Conservation (phyloP, 2,113 vertebrate species). For the Cebidichthys violaceus region DNA sequence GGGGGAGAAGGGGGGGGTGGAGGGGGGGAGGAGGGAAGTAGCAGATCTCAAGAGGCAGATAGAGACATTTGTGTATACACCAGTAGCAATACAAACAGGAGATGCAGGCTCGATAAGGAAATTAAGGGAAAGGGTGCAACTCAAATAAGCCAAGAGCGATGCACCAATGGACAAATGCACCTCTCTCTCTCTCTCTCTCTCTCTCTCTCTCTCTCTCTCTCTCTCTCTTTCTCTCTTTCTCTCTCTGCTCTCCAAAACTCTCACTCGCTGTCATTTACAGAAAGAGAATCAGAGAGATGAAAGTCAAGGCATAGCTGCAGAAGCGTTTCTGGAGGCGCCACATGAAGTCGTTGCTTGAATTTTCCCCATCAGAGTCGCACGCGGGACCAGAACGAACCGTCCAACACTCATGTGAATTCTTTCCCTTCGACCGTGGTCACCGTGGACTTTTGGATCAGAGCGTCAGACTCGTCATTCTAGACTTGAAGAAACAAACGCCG, state of each 20-base stretch:
- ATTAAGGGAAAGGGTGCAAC: slow-evolving; percentile 86
- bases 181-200: slow-evolving; percentile 3
- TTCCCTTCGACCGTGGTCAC: slow-evolving; percentile 26
- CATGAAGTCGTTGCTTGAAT: slow-evolving; percentile 41
- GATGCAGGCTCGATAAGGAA: slow-evolving; percentile 82
- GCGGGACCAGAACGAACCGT: slow-evolving; percentile 16
- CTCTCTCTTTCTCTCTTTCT: not conserved
- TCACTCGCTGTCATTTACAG: slow-evolving; percentile 13
- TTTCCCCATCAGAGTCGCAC: slow-evolving; percentile 44
- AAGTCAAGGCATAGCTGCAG: slow-evolving; percentile 22
- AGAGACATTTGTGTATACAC: slow-evolving; percentile 70
- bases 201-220: not conserved
- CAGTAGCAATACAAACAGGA: slow-evolving; percentile 81
- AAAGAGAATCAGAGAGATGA: slow-evolving; percentile 19
- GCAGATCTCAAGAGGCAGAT: slow-evolving; percentile 66
- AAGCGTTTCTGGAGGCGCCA: slow-evolving; percentile 12
- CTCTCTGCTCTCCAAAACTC: not conserved
- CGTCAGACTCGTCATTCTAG: slow-evolving; percentile 15
- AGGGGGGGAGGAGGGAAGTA: slow-evolving; percentile 39
- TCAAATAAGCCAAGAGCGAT: slow-evolving; percentile 75
- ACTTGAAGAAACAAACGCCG: slow-evolving; percentile 26
- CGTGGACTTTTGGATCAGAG: slow-evolving; percentile 41
- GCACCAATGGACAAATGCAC: slow-evolving; percentile 26
- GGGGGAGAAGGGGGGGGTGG: not conserved
- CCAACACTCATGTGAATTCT: slow-evolving; percentile 8